Evolutionary conservation across 2,888 invertebrate genomes (phyloP), one percentile per base, ranked within the genome.

Genomic region (Choristoneura rosaceana): DNA sequence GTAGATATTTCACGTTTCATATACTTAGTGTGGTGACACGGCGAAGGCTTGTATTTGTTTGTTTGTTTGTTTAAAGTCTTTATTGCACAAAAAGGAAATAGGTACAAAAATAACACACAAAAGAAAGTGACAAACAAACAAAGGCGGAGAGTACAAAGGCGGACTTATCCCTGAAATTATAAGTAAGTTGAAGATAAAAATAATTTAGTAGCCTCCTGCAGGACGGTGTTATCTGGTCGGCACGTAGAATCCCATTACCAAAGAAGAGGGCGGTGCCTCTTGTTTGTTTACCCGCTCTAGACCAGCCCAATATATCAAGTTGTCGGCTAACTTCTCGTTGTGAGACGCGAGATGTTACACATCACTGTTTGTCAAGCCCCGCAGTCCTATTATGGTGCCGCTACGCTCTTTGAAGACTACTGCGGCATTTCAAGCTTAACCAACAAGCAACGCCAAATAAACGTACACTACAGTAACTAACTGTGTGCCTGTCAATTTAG

Each of bases 261-360:
- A 69, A 73, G 47, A 59, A 67, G 15, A 73, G 64, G 69, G 73
- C 76, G 79, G 76, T 77, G 77, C 75, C 79, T 78, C 75, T 81
- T 82, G 81, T 82, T 78, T 92, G 92, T 92, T 92, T 91, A 87
- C 89, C 81, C 85, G 83, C 83, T 82, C 86, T 87, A 82, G 88
- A 89, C 89, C 87, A 87, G 85, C 82, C 82, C 87, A 88, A 92
- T 93, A 92, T 90, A 93, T 93, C 91, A 93, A 88, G 87, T 87
- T 89, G 92, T 88, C 89, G 87, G 83, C 84, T 80, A 83, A 86
- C 84, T 86, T 67, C 67, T 86, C 87, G 80, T 86, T 79, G 80
- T 81, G 84, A 85, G 83, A 85, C 84, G 82, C 85, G 84, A 85
- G 85, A 86, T 85, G 85, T 89, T 84, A 87, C 81, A 81, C 84